Percentiles rank a stretch among this genome's conserved stretches.
Evolutionary conservation across 2,888 invertebrate genomes (phyloP).

Genomic region (Metallyticus violacea): DNA sequence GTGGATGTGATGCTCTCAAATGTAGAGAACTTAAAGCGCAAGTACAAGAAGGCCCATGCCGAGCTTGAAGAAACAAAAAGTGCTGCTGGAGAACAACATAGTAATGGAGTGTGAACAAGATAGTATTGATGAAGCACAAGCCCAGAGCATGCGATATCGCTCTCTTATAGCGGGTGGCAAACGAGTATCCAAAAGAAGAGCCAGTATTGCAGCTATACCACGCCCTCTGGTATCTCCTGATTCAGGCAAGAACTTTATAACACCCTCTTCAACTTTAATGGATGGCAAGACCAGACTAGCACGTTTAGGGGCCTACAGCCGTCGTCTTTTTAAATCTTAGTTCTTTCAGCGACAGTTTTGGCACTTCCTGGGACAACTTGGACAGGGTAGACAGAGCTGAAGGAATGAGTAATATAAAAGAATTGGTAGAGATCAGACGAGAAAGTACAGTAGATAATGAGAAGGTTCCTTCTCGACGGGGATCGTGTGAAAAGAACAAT

Average conservation of each 20-base stretch:
- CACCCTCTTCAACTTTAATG: not conserved
- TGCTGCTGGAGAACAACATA: slow-evolving; percentile 26
- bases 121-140: not conserved
- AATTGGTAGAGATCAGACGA: not conserved
- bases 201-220: slow-evolving; percentile 54
- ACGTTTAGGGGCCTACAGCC: not conserved
- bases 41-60: slow-evolving; percentile 53
- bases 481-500: not conserved
- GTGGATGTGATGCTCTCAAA: slow-evolving; percentile 57
- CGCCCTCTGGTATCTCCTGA: slow-evolving; percentile 43
- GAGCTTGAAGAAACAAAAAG: slow-evolving; percentile 56
- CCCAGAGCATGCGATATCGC: slow-evolving; percentile 19
- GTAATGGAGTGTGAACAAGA: slow-evolving; percentile 13
- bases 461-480: not conserved
- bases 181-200: slow-evolving; percentile 43
- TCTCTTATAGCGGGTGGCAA: not conserved
- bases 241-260: not conserved
- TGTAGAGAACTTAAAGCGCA: slow-evolving; percentile 56
- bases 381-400: not conserved
- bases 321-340: not conserved
- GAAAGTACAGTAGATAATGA: not conserved
- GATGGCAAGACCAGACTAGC: not conserved
- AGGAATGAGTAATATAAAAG: slow-evolving; percentile 2
- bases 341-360: not conserved
- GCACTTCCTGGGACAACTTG: not conserved